Conservation (phyloP, 2,113 vertebrate genomes). For the Caranx melampygus region DNA sequence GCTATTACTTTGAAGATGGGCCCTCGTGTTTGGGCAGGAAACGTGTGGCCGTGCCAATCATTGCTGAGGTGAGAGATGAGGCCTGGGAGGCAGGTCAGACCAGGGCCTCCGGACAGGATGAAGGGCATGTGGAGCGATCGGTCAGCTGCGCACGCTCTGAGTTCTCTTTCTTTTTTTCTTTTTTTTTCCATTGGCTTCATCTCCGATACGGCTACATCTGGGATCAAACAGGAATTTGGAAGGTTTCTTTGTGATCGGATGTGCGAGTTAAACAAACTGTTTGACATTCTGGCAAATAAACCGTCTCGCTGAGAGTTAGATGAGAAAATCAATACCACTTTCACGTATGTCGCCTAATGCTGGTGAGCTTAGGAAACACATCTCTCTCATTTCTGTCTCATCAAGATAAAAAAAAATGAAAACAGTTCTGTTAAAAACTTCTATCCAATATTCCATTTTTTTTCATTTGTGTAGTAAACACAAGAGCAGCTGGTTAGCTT, state of each 20-base stretch:
- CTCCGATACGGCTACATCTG: background rate
- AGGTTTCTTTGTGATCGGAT: background rate
- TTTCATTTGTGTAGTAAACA: background rate
- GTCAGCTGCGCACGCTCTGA: slow-evolving; percentile 47
- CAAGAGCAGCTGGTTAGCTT: background rate
- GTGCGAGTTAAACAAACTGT: background rate
- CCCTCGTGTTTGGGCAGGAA: slow-evolving; percentile 71
- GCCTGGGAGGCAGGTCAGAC: slow-evolving; percentile 81
- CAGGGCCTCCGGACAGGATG: slow-evolving; percentile 66
- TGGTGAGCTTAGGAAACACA: background rate
- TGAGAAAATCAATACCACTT: background rate
- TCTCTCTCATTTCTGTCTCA: background rate
- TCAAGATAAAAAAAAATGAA: background rate
- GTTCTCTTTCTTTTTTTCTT: slow-evolving; percentile 1
- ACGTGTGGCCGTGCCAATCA: slow-evolving; percentile 88
- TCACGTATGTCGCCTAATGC: background rate
- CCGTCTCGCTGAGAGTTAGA: background rate
- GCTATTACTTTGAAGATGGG: slow-evolving; percentile 94
- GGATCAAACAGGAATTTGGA: background rate
- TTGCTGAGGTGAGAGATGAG: slow-evolving; percentile 86
- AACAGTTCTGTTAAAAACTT: background rate
- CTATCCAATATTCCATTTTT: background rate
- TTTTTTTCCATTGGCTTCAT: background rate
- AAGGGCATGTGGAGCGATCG: slow-evolving; percentile 70
- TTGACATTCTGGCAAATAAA: background rate